These are phyloP conservation scores for Felis catus DNA, from an alignment of 2,113 vertebrate genomes.

Conservation along the genomic window DNA sequence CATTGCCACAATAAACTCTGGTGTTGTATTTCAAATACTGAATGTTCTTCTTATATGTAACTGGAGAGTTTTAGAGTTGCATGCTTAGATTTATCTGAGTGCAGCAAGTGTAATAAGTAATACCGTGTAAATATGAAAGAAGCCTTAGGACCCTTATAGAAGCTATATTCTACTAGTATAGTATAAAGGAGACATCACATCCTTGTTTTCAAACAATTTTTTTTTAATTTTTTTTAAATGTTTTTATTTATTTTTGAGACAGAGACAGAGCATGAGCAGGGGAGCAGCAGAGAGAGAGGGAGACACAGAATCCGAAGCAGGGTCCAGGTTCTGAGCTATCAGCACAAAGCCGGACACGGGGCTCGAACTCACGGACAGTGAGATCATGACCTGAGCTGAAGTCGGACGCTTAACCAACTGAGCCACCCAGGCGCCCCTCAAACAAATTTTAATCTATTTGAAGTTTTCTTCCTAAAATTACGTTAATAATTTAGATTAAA, in stretches of 20 bases:
- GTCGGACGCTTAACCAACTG: no score
- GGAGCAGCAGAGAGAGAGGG: no score
- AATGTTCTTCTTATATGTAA: not conserved
- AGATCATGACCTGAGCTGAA: no score
- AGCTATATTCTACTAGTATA: not conserved
- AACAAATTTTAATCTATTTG: slow-evolving; percentile 12
- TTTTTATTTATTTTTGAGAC: no score
- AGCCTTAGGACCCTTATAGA: not conserved
- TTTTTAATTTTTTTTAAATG: not conserved
- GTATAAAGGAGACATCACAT: slow-evolving; percentile 30
- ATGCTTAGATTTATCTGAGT: not conserved
- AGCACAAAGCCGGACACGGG: no score
- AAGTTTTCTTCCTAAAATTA: slow-evolving; percentile 51
- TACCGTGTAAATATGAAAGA: not conserved
- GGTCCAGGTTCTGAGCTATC: no score
- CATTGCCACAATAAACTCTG: not conserved
- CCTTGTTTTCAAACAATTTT: slow-evolving; percentile 35
- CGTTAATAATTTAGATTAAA: slow-evolving; percentile 2
- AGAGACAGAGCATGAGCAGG: no score
- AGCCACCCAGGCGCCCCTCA: not conserved
- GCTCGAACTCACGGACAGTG: no score
- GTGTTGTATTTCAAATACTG: not conserved
- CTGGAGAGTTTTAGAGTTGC: not conserved
- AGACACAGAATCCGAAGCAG: no score
- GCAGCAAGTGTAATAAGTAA: slow-evolving; percentile 1